A percentile compares a stretch with the other conserved stretches of the same genome.
Evolutionary conservation across 2,888 invertebrate genomes (phyloP).

Genomic region (Alloplasta piceator): DNA sequence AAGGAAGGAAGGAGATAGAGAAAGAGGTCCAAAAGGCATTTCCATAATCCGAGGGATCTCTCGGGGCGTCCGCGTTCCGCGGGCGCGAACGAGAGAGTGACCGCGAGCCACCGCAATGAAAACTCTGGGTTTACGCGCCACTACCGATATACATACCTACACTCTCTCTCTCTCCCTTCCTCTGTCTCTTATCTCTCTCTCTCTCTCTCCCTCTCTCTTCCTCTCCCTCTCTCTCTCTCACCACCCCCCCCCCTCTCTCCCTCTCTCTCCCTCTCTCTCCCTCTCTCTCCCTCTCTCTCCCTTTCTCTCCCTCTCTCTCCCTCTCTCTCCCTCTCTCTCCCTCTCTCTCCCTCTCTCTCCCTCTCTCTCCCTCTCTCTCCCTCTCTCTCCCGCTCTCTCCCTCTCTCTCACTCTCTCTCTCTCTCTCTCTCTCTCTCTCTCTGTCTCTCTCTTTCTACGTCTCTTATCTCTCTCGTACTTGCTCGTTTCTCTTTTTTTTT

Average conservation of each 20-base stretch:
- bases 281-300: no score
- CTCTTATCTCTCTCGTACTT: not conserved
- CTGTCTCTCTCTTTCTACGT: not conserved
- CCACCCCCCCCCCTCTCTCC: no score
- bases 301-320: no score
- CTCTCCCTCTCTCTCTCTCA: no score
- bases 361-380: not conserved
- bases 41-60: conserved; percentile 79
- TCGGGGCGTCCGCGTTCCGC: conserved; percentile 39
- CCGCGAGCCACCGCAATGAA: conserved; percentile 75
- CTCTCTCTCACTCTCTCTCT: not conserved
- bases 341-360: not conserved
- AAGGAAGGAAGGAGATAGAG: conserved; percentile 53
- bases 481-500: not conserved
- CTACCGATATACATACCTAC: conserved; percentile 32
- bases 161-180: conserved; percentile 24
- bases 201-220: not conserved
- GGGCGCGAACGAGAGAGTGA: conserved; percentile 36
- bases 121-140: conserved; percentile 72
- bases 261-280: no score
- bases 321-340: no score
- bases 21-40: conserved; percentile 72
- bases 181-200: not conserved
- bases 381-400: no score
- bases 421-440: no score